A percentile compares a stretch with the other conserved stretches of the same genome.
Evolutionary conservation across 2,888 invertebrate species (phyloP).

Genomic region (Spodoptera picta): DNA sequence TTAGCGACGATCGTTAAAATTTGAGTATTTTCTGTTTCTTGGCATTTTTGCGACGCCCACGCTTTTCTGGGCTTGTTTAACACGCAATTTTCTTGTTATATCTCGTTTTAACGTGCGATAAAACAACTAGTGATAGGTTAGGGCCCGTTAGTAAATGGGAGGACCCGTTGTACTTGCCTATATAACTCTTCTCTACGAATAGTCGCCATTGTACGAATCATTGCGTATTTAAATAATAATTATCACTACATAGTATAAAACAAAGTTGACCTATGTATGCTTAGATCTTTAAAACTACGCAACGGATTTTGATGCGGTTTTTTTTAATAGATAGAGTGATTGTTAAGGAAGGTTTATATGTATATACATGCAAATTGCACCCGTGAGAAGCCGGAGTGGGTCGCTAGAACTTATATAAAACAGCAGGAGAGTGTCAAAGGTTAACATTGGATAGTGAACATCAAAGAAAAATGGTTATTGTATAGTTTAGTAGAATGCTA

Average conservation of each 20-base stretch:
- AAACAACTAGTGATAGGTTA: conserved; percentile 24
- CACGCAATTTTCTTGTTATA: conserved; percentile 38
- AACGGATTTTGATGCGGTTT: no score
- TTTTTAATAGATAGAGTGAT: no score
- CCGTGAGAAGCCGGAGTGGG: no score
- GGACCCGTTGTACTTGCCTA: conserved; percentile 5
- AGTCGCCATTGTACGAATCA: no score
- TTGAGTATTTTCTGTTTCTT: conserved; percentile 44
- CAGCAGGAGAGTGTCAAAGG: conserved; percentile 67
- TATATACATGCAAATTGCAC: no score
- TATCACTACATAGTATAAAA: no score
- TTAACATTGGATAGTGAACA: conserved; percentile 70
- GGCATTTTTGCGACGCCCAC: conserved; percentile 45
- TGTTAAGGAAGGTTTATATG: no score
- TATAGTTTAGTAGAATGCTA: conserved; percentile 81
- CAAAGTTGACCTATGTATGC: no score
- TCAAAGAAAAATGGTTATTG: conserved; percentile 76
- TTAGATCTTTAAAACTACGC: no score
- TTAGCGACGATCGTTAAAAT: conserved; percentile 38
- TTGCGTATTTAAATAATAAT: no score
- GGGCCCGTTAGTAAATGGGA: conserved; percentile 19
- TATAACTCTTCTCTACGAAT: conserved; percentile 1
- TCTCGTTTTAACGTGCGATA: conserved; percentile 45
- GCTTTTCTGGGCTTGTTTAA: conserved; percentile 34
- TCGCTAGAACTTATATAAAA: no score